A percentile compares a stretch with the other conserved stretches of the same genome.
phyloP scores from a whole-genome alignment of 2,113 vertebrate species.

The Spermophilus dauricus region DNA sequence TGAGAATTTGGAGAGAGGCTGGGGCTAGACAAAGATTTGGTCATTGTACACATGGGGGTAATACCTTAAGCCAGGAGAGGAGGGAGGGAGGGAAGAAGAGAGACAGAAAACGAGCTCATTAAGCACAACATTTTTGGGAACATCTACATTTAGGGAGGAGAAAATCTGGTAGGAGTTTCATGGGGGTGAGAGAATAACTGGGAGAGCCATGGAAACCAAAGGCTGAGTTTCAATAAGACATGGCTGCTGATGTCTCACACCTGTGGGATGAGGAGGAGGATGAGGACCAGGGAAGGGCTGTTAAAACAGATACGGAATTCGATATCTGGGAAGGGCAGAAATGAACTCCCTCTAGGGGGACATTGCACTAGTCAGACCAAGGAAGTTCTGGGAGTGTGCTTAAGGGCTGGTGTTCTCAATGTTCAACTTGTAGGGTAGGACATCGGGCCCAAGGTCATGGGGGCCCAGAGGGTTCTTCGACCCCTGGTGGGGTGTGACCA shows the following conservation, averaged over 20 bases:
- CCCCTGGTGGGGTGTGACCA: neutral
- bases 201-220: neutral
- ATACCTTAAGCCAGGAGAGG: neutral
- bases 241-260: rapidly evolving
- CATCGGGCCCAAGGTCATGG: neutral
- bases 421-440: neutral
- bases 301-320: neutral
- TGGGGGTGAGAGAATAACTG: neutral
- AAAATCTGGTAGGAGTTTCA: neutral
- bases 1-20: neutral
- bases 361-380: neutral
- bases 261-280: rapidly evolving
- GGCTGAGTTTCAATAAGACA: neutral
- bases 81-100: neutral
- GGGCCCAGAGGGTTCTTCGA: neutral
- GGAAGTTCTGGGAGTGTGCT: neutral
- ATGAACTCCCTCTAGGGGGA: rapidly evolving
- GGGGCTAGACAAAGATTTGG: neutral
- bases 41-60: neutral
- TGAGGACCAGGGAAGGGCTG: too few species aligned
- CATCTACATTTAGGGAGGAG: neutral
- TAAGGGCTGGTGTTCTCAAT: neutral
- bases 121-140: neutral
- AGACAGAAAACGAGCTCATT: neutral
- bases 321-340: neutral